Base-by-base conservation (phyloP, 1,140 invertebrate species). In the Nasonia giraulti region DNA sequence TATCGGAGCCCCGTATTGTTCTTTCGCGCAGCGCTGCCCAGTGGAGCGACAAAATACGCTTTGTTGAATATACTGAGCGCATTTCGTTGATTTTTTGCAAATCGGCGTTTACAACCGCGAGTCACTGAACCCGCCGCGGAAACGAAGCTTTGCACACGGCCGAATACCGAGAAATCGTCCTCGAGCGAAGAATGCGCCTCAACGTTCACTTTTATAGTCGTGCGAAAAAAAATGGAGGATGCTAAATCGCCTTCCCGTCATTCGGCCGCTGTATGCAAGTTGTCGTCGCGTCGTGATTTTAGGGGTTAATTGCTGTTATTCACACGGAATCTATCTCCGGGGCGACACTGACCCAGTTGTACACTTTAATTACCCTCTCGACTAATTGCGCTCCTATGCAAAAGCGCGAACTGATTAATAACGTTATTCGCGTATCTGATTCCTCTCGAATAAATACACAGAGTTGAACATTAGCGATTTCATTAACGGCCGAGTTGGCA, bases 281-380 rank as follows among this genome's bases (percentile, higher is more conserved):
- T 0, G 33, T 37, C 33, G 47, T 78, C 50, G 50, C 40, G 20
- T 55, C 47, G 50, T 62, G 6, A 78, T 79, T 66, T 37, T 37
- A 79, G n/a, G 17, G n/a, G n/a, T 66, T 79, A 79, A 62, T 62
- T 66, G 31, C 77, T 20, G 77, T 50, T 62, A 79, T 79, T 66
- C 12, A 37, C 77, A 37, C 27, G 50, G 55, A n/a, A 17, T 20
- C 10, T 62, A 62, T 79, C 50, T 27, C 68, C 0, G 66, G 0
- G 27, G 77, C 50, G 50, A 47, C 44, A 7, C n/a, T 76, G 74
- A 76, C 74, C 74, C 40, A 76, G n/a, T 76, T 50, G 10, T n/a
- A 50, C 6, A 33, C 10, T 76, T 76, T 74, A 74, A 74, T 74
- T 20, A 20, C 17, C 12, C 31, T 14, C 17, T 14, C 17, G 37